Evolutionary conservation across 2,797 vertebrate genomes (phyloP).

Genomic region (Paguma larvata): DNA sequence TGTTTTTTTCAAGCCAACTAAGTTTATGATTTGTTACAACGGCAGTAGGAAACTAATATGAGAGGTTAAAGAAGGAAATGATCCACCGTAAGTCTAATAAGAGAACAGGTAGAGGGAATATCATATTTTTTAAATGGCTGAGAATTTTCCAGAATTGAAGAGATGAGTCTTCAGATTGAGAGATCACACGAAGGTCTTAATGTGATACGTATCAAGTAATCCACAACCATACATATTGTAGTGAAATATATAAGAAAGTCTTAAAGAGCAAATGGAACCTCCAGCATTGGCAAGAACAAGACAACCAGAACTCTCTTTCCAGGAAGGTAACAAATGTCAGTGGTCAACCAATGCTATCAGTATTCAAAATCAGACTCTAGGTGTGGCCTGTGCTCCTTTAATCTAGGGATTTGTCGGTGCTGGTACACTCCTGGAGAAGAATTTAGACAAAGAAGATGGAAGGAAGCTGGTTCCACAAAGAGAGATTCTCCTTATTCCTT

Average conservation of each 20-base stretch:
- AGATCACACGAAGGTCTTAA: background rate
- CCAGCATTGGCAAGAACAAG: background rate
- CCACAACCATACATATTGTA: background rate
- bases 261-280: background rate
- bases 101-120: background rate
- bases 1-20: background rate
- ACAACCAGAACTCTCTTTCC: background rate
- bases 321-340: conserved; percentile 17
- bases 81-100: background rate
- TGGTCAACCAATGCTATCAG: background rate
- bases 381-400: conserved; percentile 3
- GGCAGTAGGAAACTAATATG: background rate
- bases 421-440: background rate
- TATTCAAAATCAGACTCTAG: conserved; percentile 51
- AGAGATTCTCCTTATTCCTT: conserved; percentile 32
- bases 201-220: background rate
- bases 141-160: background rate
- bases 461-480: background rate
- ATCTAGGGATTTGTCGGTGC: background rate
- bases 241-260: background rate
- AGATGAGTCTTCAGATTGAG: background rate
- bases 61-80: background rate
- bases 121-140: background rate
- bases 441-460: conserved; percentile 26
- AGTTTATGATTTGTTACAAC: background rate